Evolutionary conservation across 2,888 invertebrate genomes (phyloP).

Genomic region (Dasysyrphus tricinctus): DNA sequence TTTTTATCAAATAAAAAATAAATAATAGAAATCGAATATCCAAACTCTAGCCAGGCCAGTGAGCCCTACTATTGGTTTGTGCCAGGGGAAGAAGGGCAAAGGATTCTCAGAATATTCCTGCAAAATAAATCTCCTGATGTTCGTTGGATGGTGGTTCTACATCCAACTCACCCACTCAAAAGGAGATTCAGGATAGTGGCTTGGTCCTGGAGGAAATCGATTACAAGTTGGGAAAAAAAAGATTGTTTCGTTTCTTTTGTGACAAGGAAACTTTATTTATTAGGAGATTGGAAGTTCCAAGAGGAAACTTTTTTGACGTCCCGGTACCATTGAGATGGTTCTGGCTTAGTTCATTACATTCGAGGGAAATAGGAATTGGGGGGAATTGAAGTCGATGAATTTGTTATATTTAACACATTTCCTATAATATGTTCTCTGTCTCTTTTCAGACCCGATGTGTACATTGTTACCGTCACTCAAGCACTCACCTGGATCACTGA

Average conservation of each 20-base stretch:
- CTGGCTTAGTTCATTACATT: slow-evolving; percentile 44
- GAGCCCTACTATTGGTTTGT: background rate
- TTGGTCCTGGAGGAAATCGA: slow-evolving; percentile 51
- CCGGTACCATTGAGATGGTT: slow-evolving; percentile 45
- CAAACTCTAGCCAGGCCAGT: background rate
- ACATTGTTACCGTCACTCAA: slow-evolving; percentile 94
- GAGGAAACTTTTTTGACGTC: slow-evolving; percentile 54
- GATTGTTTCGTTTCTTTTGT: slow-evolving; percentile 33
- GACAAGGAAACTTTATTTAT: slow-evolving; percentile 28
- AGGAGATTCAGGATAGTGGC: slow-evolving; percentile 12
- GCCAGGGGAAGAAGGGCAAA: background rate
- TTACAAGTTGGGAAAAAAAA: slow-evolving; percentile 51
- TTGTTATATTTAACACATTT: slow-evolving; percentile 57
- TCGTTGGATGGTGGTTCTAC: slow-evolving; percentile 44
- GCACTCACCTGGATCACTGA: slow-evolving; percentile 96
- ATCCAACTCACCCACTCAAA: slow-evolving; percentile 22
- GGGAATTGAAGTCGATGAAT: slow-evolving; percentile 36
- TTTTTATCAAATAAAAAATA: slow-evolving; percentile 66
- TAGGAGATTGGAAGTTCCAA: slow-evolving; percentile 10
- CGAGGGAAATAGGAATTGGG: background rate
- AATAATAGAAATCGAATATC: slow-evolving; percentile 49
- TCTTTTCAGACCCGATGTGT: slow-evolving; percentile 90
- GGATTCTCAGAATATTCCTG: slow-evolving; percentile 27
- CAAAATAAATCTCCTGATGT: slow-evolving; percentile 61
- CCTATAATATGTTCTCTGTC: slow-evolving; percentile 42